These are phyloP conservation scores for Cydia fagiglandana DNA, from an alignment of 1,140 invertebrate genomes.

Conservation along the genomic window DNA sequence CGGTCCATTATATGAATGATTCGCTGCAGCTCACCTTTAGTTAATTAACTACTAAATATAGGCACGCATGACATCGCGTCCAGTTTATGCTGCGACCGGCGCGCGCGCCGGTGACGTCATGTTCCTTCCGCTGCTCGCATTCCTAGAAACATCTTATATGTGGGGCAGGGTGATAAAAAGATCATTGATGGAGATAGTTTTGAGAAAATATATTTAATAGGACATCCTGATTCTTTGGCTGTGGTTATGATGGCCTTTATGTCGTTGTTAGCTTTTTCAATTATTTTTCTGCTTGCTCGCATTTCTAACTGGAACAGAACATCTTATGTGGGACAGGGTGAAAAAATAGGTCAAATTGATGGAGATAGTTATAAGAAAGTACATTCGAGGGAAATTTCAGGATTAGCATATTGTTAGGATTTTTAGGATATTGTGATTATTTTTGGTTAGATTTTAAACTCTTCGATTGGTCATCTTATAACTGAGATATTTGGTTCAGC, in stretches of 20 bases:
- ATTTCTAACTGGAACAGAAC: neutral
- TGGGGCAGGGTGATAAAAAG: conserved; percentile 5
- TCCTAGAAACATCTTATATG: neutral
- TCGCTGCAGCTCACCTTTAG: neutral
- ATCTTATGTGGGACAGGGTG: neutral
- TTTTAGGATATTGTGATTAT: too few relatives aligned
- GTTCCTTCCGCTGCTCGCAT: conserved; percentile 28
- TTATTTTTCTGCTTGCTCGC: neutral
- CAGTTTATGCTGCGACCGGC: conserved; percentile 1
- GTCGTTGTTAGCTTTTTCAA: too few relatives aligned
- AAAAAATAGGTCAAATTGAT: neutral
- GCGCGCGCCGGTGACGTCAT: conserved; percentile 3
- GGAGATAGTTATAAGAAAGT: too few relatives aligned
- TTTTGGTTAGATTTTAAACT: too few relatives aligned
- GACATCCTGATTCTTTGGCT: too few relatives aligned
- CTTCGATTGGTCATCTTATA: too few relatives aligned
- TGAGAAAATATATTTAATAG: too few relatives aligned
- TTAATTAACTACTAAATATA: conserved; percentile 12
- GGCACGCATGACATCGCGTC: neutral
- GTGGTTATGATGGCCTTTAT: too few relatives aligned
- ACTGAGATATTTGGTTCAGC: too few relatives aligned
- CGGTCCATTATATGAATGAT: conserved; percentile 11
- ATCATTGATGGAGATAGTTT: neutral
- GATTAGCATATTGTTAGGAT: too few relatives aligned
- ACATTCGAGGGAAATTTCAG: too few relatives aligned